Conservation (phyloP, 2,888 invertebrate genomes). For the Eilema caniola region DNA sequence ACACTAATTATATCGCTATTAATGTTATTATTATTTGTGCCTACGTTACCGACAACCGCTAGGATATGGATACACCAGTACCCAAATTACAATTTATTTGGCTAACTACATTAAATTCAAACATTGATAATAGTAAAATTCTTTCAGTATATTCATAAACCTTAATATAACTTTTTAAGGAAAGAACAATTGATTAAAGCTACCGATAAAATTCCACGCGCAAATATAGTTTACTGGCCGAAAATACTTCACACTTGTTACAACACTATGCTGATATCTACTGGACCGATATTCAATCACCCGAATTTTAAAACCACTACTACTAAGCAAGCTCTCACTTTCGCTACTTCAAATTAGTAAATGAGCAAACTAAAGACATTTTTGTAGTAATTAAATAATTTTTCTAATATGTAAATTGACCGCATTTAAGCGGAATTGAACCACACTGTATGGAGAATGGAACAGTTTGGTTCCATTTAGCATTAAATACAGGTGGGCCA, state of each 20-base stretch:
- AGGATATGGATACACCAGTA: conserved; percentile 27
- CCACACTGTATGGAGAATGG: too few relatives aligned
- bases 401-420: too few relatives aligned
- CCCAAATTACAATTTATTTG: conserved; percentile 29
- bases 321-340: neutral
- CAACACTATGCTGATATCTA: conserved; percentile 5
- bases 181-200: conserved; percentile 11
- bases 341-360: neutral
- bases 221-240: conserved; percentile 5
- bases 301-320: neutral
- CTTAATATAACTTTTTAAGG: neutral
- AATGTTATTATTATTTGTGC: conserved; percentile 29
- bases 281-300: conserved; percentile 19
- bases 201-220: conserved; percentile 10
- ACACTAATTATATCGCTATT: conserved; percentile 29
- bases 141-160: conserved; percentile 19
- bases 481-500: too few relatives aligned
- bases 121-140: conserved; percentile 49
- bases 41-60: conserved; percentile 28
- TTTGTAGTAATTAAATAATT: neutral
- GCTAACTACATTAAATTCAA: conserved; percentile 41
- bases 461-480: too few relatives aligned
- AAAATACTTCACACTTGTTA: neutral
- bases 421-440: too few relatives aligned
- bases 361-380: neutral